These are phyloP conservation scores for Pipistrellus nathusii DNA, from an alignment of 2,797 vertebrate genomes.

Conservation along the genomic window DNA sequence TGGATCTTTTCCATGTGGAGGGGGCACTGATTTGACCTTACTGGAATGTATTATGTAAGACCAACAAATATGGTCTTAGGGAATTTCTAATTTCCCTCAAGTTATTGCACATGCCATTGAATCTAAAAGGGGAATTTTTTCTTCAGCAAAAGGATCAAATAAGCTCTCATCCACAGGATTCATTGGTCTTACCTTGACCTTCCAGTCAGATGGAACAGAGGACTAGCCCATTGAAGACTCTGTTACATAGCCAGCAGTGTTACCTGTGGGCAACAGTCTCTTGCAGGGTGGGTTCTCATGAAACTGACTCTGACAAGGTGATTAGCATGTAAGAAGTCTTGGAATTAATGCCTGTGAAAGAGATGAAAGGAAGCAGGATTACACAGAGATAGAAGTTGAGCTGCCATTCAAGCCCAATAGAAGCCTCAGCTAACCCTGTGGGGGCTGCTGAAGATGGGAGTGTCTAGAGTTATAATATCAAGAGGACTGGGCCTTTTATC, in stretches of 20 bases:
- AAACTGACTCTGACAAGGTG: background rate
- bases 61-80: background rate
- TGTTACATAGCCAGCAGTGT: rapidly evolving
- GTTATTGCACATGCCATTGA: background rate
- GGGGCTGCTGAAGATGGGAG: background rate
- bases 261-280: background rate
- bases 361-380: background rate
- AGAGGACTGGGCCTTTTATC: background rate
- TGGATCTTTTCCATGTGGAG: background rate
- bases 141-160: constrained; percentile 20
- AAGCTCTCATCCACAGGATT: background rate
- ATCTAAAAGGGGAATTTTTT: constrained; percentile 24
- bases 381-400: background rate
- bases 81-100: background rate
- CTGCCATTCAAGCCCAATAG: background rate
- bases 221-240: background rate
- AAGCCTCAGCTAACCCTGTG: background rate
- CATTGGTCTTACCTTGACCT: background rate
- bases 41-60: background rate
- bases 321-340: background rate
- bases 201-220: background rate
- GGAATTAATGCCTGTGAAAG: background rate
- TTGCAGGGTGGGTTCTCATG: background rate
- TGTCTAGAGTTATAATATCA: background rate
- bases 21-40: background rate